Evolutionary conservation across 2,113 vertebrate genomes (phyloP).

Genomic region (Gymnorhina tibicen): DNA sequence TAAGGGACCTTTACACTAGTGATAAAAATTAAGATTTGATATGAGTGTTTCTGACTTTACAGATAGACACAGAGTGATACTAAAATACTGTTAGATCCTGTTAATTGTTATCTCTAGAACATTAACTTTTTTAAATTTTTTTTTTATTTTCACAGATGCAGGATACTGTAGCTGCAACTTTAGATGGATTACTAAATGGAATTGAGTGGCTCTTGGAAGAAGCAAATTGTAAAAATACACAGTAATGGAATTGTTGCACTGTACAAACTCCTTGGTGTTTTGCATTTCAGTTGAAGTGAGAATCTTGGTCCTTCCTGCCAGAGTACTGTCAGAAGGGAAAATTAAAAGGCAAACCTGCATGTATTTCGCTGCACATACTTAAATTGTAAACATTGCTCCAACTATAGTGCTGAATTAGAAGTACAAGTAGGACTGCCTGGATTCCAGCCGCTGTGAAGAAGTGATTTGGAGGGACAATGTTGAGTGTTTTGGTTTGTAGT

Average conservation of each 20-base stretch:
- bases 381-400: not conserved
- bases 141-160: slow-evolving; percentile 75
- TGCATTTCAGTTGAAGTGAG: not conserved
- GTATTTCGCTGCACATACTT: not conserved
- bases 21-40: not conserved
- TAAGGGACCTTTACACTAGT: not conserved
- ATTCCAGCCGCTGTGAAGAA: not conserved
- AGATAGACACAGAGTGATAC: not conserved
- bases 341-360: not conserved
- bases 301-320: not conserved
- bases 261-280: not conserved
- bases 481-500: not conserved
- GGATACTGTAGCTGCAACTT: slow-evolving; percentile 82
- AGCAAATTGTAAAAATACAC: slow-evolving; percentile 71
- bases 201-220: slow-evolving; percentile 88
- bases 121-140: not conserved
- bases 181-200: slow-evolving; percentile 84
- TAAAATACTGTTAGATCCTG: not conserved
- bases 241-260: slow-evolving; percentile 9
- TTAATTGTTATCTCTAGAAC: not conserved
- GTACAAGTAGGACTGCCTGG: not conserved
- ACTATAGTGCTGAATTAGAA: not conserved
- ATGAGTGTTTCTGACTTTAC: not conserved
- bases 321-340: not conserved
- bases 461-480: not conserved